Evolutionary conservation across 2,888 invertebrate species (phyloP), one percentile per base, ranked within the genome.

Genomic region (Galerucella pusilla): DNA sequence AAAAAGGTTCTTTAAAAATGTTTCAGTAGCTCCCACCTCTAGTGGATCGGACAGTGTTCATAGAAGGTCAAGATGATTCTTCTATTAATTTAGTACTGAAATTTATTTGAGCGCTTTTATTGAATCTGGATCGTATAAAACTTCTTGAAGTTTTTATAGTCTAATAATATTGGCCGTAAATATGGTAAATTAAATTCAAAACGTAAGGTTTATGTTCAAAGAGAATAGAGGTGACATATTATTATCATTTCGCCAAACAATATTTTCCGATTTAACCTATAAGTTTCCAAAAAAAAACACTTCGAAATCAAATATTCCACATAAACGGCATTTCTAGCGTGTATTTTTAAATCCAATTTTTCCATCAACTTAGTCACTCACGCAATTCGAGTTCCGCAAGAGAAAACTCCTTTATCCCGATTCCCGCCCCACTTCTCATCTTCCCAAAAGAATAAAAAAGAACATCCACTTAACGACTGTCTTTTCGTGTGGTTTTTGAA

Each of bases 71-170:
- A 71, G 65, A 65, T 71, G 71, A 35, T 65, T 74, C 74, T 59
- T 64, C 45, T 65, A 65, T 71, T 71, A 71, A 71, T 65, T 45
- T 57, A 57, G 57, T 42, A 42, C 65, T 11, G 20, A 71, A 75
- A 77, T 77, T 77, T 77, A 77, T 77, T 77, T 59, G 68, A 73
- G 68, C 68, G 64, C 69, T 46, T 66, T 68, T 71, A 76, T 74
- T 74, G 74, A 68, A 76, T 76, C 68, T 68, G 63, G 60, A 68
- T 68, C 71, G 28, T 64, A 73, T 73, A 68, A 73, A 76, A 71
- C 68, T 45, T 7, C 60, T 60, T 45, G 57, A 64, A 35, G 42
- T 71, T 71, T 71, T 65, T 71, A 71, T 25, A 64, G 64, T 14
- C 65, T 65, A 57, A 71, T 71, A 71, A 71, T 71, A 16, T 42